Base-by-base conservation (phyloP, 1,140 invertebrate genomes). In the Idris sp. region DNA sequence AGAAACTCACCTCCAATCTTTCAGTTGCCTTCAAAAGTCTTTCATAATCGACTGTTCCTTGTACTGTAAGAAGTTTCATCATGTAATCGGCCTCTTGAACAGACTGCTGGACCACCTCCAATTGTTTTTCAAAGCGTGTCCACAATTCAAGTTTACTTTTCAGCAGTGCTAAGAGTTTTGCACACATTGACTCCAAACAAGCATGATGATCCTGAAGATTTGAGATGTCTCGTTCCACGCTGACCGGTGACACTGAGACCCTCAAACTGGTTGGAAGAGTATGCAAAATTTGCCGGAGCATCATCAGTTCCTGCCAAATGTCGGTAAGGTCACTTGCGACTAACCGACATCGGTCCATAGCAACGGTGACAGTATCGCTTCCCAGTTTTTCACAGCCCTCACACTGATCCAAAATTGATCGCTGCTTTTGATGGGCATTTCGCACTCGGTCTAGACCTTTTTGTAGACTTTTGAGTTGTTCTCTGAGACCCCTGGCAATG, bases 81-180 rank as follows among this genome's bases (percentile, higher is more conserved):
- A 95, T 94, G 76, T 94, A 95, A 81, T 95, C 93, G 0, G 93
- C 92, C 73, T 95, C 93, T 53, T 94, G 90, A 0, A 94, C 92
- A 0, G 92, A 93, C 22, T 93, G 91, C 43, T 94, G 92, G 0
- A 95, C 93, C 81, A 92, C 76, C 74, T 95, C 93, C 56, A 95
- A 81, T 74, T 94, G 93, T 10, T 89, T 85, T 72, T 94, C 92
- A 76, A 94, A 95, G 16, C 92, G 85, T 22, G 90, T 86, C 94
- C 94, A 95, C 4, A 95, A 80, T 6, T 88, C 89, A 11, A 93
- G 77, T 5, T 92, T 89, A 36, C 89, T 89, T n/a, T 89, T 89
- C 2, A 95, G 83, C n/a, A 92, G 80, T 1, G 87, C 85, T 53
- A 93, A 84, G 1, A 95, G 86, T 18, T 91, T 89, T 0, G 89